These are phyloP conservation scores for Meiosimyza decipiens DNA, from an alignment of 2,888 invertebrate species.

Conservation along the genomic window DNA sequence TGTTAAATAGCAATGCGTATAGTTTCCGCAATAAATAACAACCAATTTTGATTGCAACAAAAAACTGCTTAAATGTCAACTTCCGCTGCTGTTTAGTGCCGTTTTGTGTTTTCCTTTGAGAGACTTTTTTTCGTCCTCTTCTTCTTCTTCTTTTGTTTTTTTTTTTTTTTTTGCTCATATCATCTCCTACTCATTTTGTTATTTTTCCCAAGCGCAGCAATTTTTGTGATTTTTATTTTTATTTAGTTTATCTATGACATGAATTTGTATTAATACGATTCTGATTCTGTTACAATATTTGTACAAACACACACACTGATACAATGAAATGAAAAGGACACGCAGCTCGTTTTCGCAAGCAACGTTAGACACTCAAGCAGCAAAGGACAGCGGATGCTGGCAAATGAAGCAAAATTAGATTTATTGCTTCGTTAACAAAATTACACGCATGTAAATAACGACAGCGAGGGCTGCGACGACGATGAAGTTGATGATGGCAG, in stretches of 20 bases:
- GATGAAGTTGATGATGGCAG: no score
- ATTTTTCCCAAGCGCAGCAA: constrained; percentile 1
- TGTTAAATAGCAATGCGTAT: no score
- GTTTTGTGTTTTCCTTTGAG: not conserved
- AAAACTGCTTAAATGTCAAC: not conserved
- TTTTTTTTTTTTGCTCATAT: not conserved
- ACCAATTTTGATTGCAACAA: not conserved
- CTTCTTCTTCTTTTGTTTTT: not conserved
- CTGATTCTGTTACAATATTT: not conserved
- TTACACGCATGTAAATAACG: not conserved
- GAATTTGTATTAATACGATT: constrained; percentile 13
- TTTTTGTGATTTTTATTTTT: not conserved
- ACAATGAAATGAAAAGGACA: no score
- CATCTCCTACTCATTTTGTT: no score
- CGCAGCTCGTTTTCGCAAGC: no score
- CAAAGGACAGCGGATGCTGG: constrained; percentile 2
- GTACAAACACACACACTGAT: not conserved
- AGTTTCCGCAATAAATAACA: no score
- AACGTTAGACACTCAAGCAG: not conserved
- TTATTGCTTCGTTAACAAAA: constrained; percentile 7
- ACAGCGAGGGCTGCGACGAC: no score
- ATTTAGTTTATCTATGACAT: constrained; percentile 11
- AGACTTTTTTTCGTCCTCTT: not conserved
- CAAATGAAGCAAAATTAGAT: constrained; percentile 9
- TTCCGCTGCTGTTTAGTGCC: not conserved